These are phyloP conservation scores for Orthonyx spaldingii DNA, from an alignment of 2,113 vertebrate genomes.

Conservation along the genomic window DNA sequence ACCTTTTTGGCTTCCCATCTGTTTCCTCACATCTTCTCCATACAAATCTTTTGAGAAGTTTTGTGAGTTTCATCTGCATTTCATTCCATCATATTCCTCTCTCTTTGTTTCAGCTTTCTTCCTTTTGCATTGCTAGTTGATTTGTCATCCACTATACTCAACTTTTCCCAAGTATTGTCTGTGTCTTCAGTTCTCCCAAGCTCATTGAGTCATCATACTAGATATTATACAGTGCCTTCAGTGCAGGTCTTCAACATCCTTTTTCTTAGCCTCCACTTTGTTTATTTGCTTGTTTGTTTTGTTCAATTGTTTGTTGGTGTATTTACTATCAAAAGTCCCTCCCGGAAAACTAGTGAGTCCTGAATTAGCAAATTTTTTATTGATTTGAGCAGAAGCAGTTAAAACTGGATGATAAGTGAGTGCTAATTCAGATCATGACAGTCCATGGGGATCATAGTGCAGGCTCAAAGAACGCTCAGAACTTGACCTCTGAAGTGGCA, in stretches of 20 bases:
- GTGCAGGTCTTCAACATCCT: background rate
- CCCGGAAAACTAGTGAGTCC: background rate
- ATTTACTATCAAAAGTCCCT: background rate
- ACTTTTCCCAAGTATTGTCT: background rate
- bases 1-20: background rate
- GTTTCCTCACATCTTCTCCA: background rate
- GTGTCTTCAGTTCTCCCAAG: background rate
- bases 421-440: background rate
- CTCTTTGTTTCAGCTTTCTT: background rate
- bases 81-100: background rate
- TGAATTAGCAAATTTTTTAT: background rate
- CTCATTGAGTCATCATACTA: background rate
- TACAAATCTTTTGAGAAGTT: background rate
- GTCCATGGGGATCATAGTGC: accelerated
- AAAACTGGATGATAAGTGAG: background rate
- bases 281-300: background rate
- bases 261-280: background rate
- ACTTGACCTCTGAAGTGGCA: background rate
- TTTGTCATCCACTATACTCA: background rate
- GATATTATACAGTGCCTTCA: background rate
- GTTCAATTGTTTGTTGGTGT: background rate
- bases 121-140: background rate
- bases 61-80: background rate
- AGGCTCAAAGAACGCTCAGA: background rate
- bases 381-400: background rate